These are phyloP conservation scores for Tympanuchus pallidicinctus DNA, from an alignment of 2,113 vertebrate species.

Conservation along the genomic window DNA sequence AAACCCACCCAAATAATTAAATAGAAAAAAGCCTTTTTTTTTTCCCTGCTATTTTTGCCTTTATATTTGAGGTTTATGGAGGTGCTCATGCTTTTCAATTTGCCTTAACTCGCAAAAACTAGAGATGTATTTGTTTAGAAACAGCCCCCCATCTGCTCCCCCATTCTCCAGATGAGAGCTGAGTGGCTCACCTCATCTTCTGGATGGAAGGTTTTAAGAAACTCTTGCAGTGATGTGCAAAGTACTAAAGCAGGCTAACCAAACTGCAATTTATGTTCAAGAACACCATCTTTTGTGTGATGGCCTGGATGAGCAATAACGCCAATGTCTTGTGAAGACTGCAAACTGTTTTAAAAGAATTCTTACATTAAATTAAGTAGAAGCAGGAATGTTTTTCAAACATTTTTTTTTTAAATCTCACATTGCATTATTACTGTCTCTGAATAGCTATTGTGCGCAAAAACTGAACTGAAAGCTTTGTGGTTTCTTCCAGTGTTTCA, in stretches of 20 bases:
- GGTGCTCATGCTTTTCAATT: neutral
- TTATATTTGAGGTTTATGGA: neutral
- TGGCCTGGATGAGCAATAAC: neutral
- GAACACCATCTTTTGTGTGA: neutral
- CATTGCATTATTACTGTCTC: neutral
- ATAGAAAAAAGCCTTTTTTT: neutral
- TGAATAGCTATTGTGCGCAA: neutral
- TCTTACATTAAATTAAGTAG: neutral
- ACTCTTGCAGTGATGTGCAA: neutral
- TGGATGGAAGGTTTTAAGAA: neutral
- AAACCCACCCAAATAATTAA: neutral
- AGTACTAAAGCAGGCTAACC: neutral
- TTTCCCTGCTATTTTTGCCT: rapidly evolving
- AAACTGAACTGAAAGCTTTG: neutral
- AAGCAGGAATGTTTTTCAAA: neutral
- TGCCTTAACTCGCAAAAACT: neutral
- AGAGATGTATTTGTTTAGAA: conserved; percentile 24
- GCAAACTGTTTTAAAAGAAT: neutral
- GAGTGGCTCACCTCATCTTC: neutral
- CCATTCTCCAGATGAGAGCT: neutral
- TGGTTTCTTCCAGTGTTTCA: neutral
- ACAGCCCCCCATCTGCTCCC: neutral
- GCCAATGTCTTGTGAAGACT: neutral
- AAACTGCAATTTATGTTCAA: neutral
- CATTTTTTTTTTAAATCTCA: neutral